Base-by-base conservation (phyloP, 2,113 vertebrate species). In the Hiodon alosoides region DNA sequence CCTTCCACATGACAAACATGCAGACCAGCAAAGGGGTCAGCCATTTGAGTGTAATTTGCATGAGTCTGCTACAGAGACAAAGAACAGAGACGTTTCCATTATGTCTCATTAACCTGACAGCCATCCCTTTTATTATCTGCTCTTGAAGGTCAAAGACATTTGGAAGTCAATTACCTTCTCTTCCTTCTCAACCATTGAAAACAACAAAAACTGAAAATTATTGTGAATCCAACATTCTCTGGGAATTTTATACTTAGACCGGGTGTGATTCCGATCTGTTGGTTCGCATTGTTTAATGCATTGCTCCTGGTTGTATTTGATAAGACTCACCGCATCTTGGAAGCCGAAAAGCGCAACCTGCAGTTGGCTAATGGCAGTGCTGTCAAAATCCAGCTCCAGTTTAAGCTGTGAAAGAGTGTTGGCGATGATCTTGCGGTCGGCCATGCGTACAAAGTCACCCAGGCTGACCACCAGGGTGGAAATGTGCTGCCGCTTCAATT, bases 371-470 rank as follows among this genome's bases (percentile, higher is more conserved):
- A 99, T 98, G 16, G 96, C 95, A 0, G 93, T 93, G 87, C 95
- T 98, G 89, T 99, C 97, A 0, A 99, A 99, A 83, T 99, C 97
- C 52, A 99, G 86, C 88, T 99, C 97, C 80, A 99, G 83, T 80
- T 99, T 99, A 79, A 99, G 89, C 76, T 95, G 96, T 0, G 96
- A 98, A 77, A 99, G 90, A 0, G 95, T 97, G 78, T 80, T 92
- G 78, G 95, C 94, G 1, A 99, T 96, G 83, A 98, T 96, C 77
- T 99, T 99, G 7, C 97, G 88, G 86, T 99, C 95, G 0, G 95
- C 95, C 88, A 95, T 95, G 59, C 95, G 92, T 52, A 99, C 91
- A 74, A 99, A 99, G 73, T 98, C 95, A 64, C 90, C 90, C 82
- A 99, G 92, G 78, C 95, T 97, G 67, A 89, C 86, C 48, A 98